Evolutionary conservation across 2,797 vertebrate genomes (phyloP).

Genomic region (Myripristis murdjan): DNA sequence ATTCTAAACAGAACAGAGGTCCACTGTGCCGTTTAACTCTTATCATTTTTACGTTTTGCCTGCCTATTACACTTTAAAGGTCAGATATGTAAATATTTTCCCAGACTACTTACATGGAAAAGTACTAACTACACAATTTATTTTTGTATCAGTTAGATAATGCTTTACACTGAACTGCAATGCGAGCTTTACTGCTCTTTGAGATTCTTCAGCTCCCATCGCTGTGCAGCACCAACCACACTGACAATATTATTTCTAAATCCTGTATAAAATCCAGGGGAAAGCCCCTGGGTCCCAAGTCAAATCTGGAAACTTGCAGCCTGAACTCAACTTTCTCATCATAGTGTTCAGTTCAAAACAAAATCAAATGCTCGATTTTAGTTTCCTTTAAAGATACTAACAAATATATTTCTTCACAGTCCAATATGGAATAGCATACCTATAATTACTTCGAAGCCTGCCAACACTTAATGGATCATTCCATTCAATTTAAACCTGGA

Average conservation of each 20-base stretch:
- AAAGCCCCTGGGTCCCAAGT: too few species aligned
- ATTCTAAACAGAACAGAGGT: slow-evolving; percentile 2
- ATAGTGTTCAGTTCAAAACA: not conserved
- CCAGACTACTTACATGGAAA: not conserved
- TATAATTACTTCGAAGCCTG: too few species aligned
- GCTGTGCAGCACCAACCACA: not conserved
- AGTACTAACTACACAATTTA: not conserved
- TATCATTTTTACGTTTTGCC: too few species aligned
- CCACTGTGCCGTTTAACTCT: too few species aligned
- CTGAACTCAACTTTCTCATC: not conserved
- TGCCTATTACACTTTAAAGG: too few species aligned
- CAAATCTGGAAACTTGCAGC: not conserved
- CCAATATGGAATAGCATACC: too few species aligned
- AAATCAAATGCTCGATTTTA: not conserved
- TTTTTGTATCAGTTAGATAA: not conserved
- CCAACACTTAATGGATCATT: not conserved
- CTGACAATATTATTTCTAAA: not conserved
- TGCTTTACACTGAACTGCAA: not conserved
- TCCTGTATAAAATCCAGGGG: not conserved
- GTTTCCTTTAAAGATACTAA: not conserved
- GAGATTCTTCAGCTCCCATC: not conserved
- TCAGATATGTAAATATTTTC: too few species aligned
- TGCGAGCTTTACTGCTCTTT: not conserved
- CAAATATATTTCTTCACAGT: not conserved
- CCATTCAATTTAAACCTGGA: not conserved